Percentiles rank a stretch among this genome's conserved stretches.
Conservation (phyloP, 2,888 invertebrate species). For the Drosophila longiperda region DNA sequence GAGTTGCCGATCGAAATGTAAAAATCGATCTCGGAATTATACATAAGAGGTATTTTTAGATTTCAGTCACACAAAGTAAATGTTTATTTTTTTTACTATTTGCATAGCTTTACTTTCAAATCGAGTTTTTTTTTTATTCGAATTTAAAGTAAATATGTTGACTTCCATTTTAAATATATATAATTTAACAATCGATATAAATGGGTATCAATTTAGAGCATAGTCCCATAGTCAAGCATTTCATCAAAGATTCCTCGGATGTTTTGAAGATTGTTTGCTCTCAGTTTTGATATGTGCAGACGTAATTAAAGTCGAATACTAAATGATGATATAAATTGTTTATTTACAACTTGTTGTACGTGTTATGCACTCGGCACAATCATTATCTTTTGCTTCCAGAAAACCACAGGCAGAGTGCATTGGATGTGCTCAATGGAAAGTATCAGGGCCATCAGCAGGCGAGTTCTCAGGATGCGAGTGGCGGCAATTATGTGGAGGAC, state of each 20-base stretch:
- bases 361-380: constrained; percentile 46
- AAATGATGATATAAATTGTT: constrained; percentile 57
- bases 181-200: not conserved
- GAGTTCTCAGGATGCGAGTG: constrained; percentile 39
- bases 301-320: constrained; percentile 58
- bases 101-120: not conserved
- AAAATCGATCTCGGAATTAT: not conserved
- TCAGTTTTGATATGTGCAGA: constrained; percentile 16
- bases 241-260: not conserved
- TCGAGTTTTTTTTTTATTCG: not conserved
- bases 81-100: not conserved
- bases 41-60: constrained; percentile 31
- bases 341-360: constrained; percentile 19
- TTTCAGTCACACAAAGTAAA: not conserved
- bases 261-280: constrained; percentile 22
- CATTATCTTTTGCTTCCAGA: constrained; percentile 63
- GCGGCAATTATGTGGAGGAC: constrained; percentile 81
- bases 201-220: not conserved
- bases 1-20: constrained; percentile 27
- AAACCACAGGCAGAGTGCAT: constrained; percentile 73
- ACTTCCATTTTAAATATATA: not conserved
- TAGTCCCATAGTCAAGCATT: constrained; percentile 21
- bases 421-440: constrained; percentile 82
- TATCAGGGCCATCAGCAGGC: constrained; percentile 73
- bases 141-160: not conserved